Conservation (phyloP, 2,888 invertebrate species). For the Sinohyriopsis cumingii region DNA sequence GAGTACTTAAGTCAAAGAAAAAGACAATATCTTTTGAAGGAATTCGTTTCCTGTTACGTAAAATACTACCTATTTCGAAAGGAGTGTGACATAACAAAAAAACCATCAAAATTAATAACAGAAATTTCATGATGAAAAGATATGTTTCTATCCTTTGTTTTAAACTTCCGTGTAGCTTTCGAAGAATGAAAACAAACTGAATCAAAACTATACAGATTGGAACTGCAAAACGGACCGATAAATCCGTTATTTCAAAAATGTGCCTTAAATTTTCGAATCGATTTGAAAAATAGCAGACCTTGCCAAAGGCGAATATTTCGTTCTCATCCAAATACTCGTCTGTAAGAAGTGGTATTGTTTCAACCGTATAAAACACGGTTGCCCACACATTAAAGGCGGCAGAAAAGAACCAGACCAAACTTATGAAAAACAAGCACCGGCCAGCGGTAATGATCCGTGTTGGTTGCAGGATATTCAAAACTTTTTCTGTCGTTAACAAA, state of each 20-base stretch:
- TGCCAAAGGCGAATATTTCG: slow-evolving; percentile 27
- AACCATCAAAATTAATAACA: slow-evolving; percentile 40
- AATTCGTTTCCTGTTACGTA: slow-evolving; percentile 24
- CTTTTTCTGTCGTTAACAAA: slow-evolving; percentile 43
- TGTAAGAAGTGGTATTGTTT: slow-evolving; percentile 18
- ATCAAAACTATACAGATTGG: slow-evolving; percentile 32
- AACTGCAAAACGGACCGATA: slow-evolving; percentile 48
- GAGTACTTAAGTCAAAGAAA: slow-evolving; percentile 28
- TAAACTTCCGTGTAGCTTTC: slow-evolving; percentile 33
- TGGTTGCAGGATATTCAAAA: slow-evolving; percentile 41
- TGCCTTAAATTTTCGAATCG: slow-evolving; percentile 47
- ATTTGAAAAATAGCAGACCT: slow-evolving; percentile 43
- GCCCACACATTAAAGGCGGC: slow-evolving; percentile 67
- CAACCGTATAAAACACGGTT: slow-evolving; percentile 53
- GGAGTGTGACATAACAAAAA: slow-evolving; percentile 46
- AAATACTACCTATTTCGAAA: slow-evolving; percentile 50
- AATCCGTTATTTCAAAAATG: slow-evolving; percentile 49
- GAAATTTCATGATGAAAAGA: slow-evolving; percentile 45
- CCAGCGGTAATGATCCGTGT: slow-evolving; percentile 47
- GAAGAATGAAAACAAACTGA: slow-evolving; percentile 34
- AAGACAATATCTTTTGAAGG: slow-evolving; percentile 5
- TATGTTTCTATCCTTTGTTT: slow-evolving; percentile 45
- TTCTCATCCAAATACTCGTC: slow-evolving; percentile 9
- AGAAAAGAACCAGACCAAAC: slow-evolving; percentile 66
- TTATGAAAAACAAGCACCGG: slow-evolving; percentile 64